Percentiles rank a stretch among this genome's conserved stretches.
These are phyloP conservation scores for Cabera pusaria DNA, from an alignment of 2,888 invertebrate genomes.

Conservation along the genomic window DNA sequence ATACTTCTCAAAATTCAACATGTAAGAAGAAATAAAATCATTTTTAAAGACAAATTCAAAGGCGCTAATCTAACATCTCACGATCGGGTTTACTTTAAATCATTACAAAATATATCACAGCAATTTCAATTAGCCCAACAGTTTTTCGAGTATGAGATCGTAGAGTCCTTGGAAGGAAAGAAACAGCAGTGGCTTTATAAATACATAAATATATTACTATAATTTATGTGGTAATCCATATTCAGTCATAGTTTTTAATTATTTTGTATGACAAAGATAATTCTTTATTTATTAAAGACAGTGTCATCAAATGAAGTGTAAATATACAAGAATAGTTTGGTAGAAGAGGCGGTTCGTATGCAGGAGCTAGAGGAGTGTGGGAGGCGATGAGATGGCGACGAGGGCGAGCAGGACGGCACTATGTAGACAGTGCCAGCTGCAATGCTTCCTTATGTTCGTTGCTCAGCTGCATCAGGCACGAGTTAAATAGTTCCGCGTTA, in stretches of 20 bases:
- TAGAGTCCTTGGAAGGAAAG: conserved; percentile 32
- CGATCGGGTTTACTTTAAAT: conserved; percentile 59
- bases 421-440: conserved; percentile 86
- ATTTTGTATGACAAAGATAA: conserved; percentile 35
- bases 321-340: conserved; percentile 37
- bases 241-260: conserved; percentile 44
- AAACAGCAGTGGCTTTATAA: conserved; percentile 37
- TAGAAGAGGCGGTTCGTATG: conserved; percentile 43
- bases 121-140: conserved; percentile 72
- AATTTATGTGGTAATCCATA: conserved; percentile 45
- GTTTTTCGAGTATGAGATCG: conserved; percentile 43
- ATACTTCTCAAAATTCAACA: conserved; percentile 49
- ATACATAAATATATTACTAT: conserved; percentile 43
- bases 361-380: conserved; percentile 34
- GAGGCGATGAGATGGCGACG: conserved; percentile 38
- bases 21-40: conserved; percentile 51
- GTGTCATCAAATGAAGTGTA: conserved; percentile 20
- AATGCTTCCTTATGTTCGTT: conserved; percentile 93
- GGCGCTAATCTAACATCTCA: conserved; percentile 53
- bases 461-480: conserved; percentile 89
- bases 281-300: conserved; percentile 33
- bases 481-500: conserved; percentile 90
- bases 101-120: conserved; percentile 81
- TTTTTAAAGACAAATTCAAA: conserved; percentile 55
- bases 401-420: conserved; percentile 38